Base-by-base conservation (phyloP, 2,888 invertebrate genomes). In the Lordiphosa fenestrarum region DNA sequence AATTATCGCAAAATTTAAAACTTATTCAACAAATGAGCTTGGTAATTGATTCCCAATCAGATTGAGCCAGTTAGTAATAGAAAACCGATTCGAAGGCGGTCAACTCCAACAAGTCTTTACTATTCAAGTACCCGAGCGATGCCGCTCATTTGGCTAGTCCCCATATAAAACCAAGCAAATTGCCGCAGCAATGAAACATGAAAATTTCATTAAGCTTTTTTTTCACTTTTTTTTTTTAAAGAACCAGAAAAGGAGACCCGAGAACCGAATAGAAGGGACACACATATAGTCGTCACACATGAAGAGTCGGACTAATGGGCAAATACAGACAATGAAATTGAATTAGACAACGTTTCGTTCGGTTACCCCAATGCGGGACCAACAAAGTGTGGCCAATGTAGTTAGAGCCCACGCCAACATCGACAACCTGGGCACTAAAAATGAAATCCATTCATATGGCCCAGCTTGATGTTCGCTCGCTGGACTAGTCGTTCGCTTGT, bases 181-280 rank as follows among this genome's bases (percentile, higher is more conserved):
- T 63, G 53, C 55, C 60, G 64, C 66, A 54, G 56, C 71, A 81
- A 69, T 77, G 70, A 68, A 68, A 80, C 77, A 77, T 72, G 77
- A 81, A 77, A 74, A 77, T 77, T 81, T 74, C 82, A 82, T 82
- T 80, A 74, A 49, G 57, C 64, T 33, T 10, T 47, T 13, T 33
- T 9, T 42, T 13, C n/a, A 7, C 42, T 23, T 19, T 49, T 23
- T 21, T 23, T 23, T 33, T 44, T 36, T 40, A 39, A 30, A 49
- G 13, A 49, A 53, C 52, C 54, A 13, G 33, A 39, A 41, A 38
- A 33, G 5, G 21, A 23, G 23, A 6, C 7, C 2, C n/a, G 36
- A 19, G 13, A 47, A 9, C 6, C 23, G 41, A 23, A n/a, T 23
- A 23, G n/a, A 23, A 47, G 36, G 15, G 37, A 37, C n/a, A 36